A percentile compares a stretch with the other conserved stretches of the same genome.
Evolutionary conservation across 37 sponge, comb jelly and placozoan genomes (phyloP).

Genomic region (Amphimedon queenslandica): DNA sequence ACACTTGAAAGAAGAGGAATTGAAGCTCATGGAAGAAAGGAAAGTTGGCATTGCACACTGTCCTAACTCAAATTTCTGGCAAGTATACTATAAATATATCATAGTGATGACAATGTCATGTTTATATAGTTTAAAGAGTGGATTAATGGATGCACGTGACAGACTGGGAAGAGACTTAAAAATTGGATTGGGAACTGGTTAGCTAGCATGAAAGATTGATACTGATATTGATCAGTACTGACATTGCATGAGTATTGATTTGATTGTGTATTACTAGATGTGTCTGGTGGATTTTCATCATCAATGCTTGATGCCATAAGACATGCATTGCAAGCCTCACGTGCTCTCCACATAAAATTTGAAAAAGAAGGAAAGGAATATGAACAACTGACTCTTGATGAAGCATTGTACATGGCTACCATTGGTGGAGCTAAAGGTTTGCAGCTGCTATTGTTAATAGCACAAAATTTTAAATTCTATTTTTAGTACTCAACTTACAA

Average conservation of each 20-base stretch:
- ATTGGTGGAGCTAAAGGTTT: constrained; percentile 75
- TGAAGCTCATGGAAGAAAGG: constrained; percentile 34
- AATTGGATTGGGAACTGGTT: constrained; percentile 71
- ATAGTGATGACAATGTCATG: background rate
- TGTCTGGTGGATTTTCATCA: constrained; percentile 67
- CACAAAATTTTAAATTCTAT: background rate
- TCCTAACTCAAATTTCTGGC: constrained; percentile 70
- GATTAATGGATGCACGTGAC: constrained; percentile 40
- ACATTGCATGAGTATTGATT: background rate
- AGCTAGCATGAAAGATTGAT: background rate
- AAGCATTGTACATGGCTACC: constrained; percentile 80
- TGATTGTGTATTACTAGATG: constrained; percentile 35
- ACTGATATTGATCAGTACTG: background rate
- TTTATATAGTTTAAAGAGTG: constrained; percentile 42
- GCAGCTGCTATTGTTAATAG: background rate
- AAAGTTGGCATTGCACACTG: constrained; percentile 71
- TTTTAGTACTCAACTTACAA: constrained; percentile 50
- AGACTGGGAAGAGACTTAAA: constrained; percentile 47
- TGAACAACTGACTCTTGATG: constrained; percentile 32
- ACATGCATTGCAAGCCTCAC: constrained; percentile 37
- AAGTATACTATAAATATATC: background rate
- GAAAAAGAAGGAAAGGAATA: constrained; percentile 1
- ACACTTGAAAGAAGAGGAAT: constrained; percentile 43
- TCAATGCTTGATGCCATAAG: constrained; percentile 67
- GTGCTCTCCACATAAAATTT: constrained; percentile 42